A percentile compares a stretch with the other conserved stretches of the same genome.
These are phyloP conservation scores for Pelecanus crispus DNA, from an alignment of 2,113 vertebrate genomes.

Conservation along the genomic window DNA sequence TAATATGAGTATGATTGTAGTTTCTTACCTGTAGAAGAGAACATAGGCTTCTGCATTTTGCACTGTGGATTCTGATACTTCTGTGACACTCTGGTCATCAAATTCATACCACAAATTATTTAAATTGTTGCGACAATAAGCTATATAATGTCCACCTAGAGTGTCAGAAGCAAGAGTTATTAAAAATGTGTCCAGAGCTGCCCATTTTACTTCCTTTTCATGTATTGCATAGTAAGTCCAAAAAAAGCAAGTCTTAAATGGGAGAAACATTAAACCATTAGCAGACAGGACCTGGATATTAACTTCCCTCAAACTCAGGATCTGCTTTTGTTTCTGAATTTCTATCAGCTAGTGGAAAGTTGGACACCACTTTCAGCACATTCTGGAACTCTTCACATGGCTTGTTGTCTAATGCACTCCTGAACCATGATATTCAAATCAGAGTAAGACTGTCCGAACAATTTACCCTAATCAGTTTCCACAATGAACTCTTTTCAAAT, in stretches of 20 bases:
- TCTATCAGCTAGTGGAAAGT: not conserved
- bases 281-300: not conserved
- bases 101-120: constrained; percentile 98
- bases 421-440: not conserved
- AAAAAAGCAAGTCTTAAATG: not conserved
- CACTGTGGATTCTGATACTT: constrained; percentile 92
- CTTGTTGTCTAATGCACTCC: not conserved
- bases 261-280: not conserved
- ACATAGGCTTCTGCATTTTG: constrained; percentile 98
- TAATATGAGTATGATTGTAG: not conserved
- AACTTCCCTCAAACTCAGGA: not conserved
- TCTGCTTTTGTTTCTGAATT: not conserved
- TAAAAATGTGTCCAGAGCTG: not conserved
- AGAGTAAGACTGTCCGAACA: not conserved
- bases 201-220: not conserved
- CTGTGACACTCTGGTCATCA: constrained; percentile 96
- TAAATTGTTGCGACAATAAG: constrained; percentile 92
- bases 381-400: not conserved
- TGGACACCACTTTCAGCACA: not conserved
- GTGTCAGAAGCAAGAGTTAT: not conserved
- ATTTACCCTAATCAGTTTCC: not conserved
- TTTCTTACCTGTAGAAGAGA: constrained; percentile 93
- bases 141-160: constrained; percentile 95
- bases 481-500: not conserved
- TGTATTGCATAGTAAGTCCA: not conserved